phyloP scores from a whole-genome alignment of 2,113 vertebrate species.

The Rhombomys opimus region DNA sequence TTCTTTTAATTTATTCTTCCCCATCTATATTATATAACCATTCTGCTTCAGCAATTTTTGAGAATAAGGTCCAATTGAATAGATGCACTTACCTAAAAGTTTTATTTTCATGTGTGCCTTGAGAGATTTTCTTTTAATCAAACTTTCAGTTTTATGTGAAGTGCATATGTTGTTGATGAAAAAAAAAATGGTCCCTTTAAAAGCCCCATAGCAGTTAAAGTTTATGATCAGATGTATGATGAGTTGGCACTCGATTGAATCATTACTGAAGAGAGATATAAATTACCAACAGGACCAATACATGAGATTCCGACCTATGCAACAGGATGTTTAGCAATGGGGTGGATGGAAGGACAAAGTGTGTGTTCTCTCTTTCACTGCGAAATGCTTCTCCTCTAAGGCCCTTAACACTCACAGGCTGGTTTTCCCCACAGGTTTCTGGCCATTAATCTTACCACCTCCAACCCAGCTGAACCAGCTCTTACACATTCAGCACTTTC shows the following conservation, averaged over 20 bases:
- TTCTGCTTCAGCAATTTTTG: background rate
- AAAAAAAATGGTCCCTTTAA: constrained; percentile 3
- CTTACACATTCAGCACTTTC: constrained; percentile 64
- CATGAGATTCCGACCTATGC: background rate
- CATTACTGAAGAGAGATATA: constrained; percentile 80
- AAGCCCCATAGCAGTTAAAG: background rate
- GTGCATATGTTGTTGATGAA: constrained; percentile 13
- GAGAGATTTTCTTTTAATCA: background rate
- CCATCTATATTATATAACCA: background rate
- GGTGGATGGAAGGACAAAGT: background rate
- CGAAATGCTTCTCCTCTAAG: background rate
- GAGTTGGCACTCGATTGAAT: constrained; percentile 48
- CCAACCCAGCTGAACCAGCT: constrained; percentile 66
- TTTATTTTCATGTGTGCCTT: constrained; percentile 39
- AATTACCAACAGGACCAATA: background rate
- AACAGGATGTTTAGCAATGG: background rate
- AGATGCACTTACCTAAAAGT: background rate
- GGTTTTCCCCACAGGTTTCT: constrained; percentile 48
- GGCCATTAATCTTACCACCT: constrained; percentile 69
- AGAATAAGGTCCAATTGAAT: background rate
- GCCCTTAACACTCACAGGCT: constrained; percentile 1
- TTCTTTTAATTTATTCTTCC: background rate
- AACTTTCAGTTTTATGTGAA: constrained; percentile 21
- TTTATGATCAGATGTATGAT: constrained; percentile 56
- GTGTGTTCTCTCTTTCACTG: constrained; percentile 9